These are phyloP conservation scores for Lateolabrax maculatus DNA, from an alignment of 2,797 vertebrate species.

Conservation along the genomic window DNA sequence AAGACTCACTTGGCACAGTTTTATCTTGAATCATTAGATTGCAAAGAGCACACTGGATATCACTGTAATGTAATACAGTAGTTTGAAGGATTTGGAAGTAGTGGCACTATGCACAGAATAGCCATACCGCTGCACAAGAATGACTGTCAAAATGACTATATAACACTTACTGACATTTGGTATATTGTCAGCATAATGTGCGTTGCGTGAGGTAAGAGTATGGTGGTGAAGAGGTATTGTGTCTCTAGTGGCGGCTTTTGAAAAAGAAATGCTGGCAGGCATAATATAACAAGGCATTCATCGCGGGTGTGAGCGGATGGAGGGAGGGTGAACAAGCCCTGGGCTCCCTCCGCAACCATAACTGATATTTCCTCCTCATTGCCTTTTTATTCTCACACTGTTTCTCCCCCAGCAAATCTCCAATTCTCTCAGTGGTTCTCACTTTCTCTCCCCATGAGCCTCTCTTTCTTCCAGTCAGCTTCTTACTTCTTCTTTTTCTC, in stretches of 20 bases:
- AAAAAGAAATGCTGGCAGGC: slow-evolving; percentile 59
- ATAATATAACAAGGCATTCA: slow-evolving; percentile 60
- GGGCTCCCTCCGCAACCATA: slow-evolving; percentile 37
- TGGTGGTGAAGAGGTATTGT: slow-evolving; percentile 39
- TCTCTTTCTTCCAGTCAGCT: background rate
- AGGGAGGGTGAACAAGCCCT: slow-evolving; percentile 31
- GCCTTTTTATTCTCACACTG: slow-evolving; percentile 53
- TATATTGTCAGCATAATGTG: slow-evolving; percentile 25
- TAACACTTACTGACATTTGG: slow-evolving; percentile 26
- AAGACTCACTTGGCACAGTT: background rate
- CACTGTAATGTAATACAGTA: background rate
- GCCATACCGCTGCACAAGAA: background rate
- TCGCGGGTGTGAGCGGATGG: slow-evolving; percentile 26
- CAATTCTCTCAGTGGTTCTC: slow-evolving; percentile 13
- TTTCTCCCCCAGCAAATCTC: slow-evolving; percentile 40
- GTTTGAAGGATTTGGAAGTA: background rate
- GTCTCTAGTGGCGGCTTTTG: slow-evolving; percentile 46
- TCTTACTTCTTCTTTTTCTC: background rate
- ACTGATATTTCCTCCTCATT: slow-evolving; percentile 53
- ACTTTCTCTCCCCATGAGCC: slow-evolving; percentile 7
- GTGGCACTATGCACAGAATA: background rate
- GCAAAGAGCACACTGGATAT: slow-evolving; percentile 5
- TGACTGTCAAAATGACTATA: slow-evolving; percentile 3
- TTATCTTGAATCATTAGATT: background rate
- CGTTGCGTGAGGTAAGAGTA: slow-evolving; percentile 34